phyloP scores from a whole-genome alignment of 2,113 vertebrate species.

The Myxocyprinus asiaticus region DNA sequence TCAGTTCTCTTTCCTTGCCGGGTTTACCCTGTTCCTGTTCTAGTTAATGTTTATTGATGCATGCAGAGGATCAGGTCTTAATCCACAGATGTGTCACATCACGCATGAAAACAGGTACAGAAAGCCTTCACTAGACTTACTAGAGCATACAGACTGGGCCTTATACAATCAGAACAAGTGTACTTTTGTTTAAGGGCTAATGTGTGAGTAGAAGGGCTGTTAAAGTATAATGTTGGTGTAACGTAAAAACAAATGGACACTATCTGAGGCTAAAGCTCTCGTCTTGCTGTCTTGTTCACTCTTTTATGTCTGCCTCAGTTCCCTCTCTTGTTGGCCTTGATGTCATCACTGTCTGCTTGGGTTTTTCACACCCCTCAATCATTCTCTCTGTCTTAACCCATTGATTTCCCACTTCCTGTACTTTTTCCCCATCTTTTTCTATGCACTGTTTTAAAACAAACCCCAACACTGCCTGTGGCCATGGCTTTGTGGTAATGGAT shows the following conservation, averaged over 20 bases:
- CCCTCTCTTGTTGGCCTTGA: slow-evolving; percentile 27
- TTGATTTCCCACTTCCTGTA: slow-evolving; percentile 50
- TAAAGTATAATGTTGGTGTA: not conserved
- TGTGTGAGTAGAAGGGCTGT: not conserved
- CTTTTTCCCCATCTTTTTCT: slow-evolving; percentile 49
- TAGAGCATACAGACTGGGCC: not conserved
- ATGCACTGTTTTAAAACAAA: slow-evolving; percentile 50
- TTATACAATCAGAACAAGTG: not conserved
- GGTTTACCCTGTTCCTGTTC: slow-evolving; percentile 49
- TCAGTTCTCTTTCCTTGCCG: slow-evolving; percentile 56
- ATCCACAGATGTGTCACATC: slow-evolving; percentile 24
- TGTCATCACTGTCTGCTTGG: not conserved
- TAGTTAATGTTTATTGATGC: slow-evolving; percentile 25
- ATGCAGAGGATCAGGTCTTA: slow-evolving; percentile 25
- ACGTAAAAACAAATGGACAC: not conserved
- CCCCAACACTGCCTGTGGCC: not conserved
- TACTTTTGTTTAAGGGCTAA: not conserved
- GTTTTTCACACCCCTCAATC: slow-evolving; percentile 27
- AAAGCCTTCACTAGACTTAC: slow-evolving; percentile 37
- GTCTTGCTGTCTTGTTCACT: not conserved
- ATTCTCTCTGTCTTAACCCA: slow-evolving; percentile 65
- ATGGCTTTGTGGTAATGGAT: slow-evolving; percentile 34
- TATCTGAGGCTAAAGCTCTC: not conserved
- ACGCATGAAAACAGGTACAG: slow-evolving; percentile 51
- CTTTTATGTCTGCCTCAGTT: slow-evolving; percentile 13